Base-by-base conservation (phyloP, 1,140 invertebrate species). In the Arion vulgaris region DNA sequence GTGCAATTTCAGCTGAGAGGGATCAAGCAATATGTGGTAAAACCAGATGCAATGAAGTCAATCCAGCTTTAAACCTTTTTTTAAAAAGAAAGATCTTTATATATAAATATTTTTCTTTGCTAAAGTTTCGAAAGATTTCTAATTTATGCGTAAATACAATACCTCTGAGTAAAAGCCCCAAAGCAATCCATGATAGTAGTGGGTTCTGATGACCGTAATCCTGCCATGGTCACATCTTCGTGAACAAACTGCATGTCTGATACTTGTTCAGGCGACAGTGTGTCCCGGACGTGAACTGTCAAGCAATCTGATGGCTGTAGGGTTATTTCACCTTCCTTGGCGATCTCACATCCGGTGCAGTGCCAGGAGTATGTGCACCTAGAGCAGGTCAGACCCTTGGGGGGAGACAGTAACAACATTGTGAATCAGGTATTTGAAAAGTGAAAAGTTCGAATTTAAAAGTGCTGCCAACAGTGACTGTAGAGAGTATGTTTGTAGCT, bases 171-270 rank as follows among this genome's bases (percentile, higher is more conserved):
- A 92, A 95, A 95, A 85, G 95, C 94, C 85, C 94, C 93, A 82
- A 95, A 93, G 89, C 95, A 95, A 86, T 95, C 95, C 86, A 95
- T 94, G 13, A 95, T 92, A 76, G 94, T 94, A 28, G 95, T 91
- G 23, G 93, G 93, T 88, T 94, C 92, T 77, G 92, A 91, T 23
- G 91, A 91, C 80, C 93, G 89, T 79, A 92, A 90, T 75, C 91
- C 92, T 69, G 90, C 91, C 84, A 94, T 92, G 39, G 89, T 88
- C 71, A 80, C 79, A 74, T 93, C 88, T 23, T 90, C 87, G 4
- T 73, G 71, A 34, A 82, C 75, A 2, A 72, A 36, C 28, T 86
- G 81, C 75, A 80, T 74, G 2, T 72, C 76, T 7, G 34, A 45
- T 23, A 86, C n/a, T 39, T 86, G 79, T 28, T 88, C 86, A n/a